A percentile compares a stretch with the other conserved stretches of the same genome.
These are phyloP conservation scores for Rapana venosa DNA, from an alignment of 2,888 invertebrate species.

Conservation along the genomic window DNA sequence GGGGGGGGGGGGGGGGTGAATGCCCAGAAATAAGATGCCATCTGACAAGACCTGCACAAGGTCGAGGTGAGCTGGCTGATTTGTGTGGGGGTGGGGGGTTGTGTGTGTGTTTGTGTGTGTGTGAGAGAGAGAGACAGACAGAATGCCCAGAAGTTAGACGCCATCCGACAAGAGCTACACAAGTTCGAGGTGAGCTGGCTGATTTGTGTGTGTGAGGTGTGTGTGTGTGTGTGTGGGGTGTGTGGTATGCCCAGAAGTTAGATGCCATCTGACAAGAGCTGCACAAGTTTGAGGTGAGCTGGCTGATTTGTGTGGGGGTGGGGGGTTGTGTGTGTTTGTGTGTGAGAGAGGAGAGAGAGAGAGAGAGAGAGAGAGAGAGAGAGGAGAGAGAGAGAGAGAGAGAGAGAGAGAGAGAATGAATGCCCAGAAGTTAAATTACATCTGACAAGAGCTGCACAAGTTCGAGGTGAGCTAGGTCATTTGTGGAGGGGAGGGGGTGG, in stretches of 20 bases:
- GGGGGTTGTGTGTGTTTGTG: too few relatives aligned
- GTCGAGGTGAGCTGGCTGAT: too few relatives aligned
- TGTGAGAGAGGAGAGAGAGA: not conserved
- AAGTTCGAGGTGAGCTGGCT: constrained; percentile 86
- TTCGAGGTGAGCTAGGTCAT: not conserved
- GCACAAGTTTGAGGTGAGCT: constrained; percentile 67
- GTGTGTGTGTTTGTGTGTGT: too few relatives aligned
- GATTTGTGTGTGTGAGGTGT: too few relatives aligned
- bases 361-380: not conserved
- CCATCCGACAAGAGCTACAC: constrained; percentile 89
- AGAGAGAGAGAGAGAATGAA: not conserved
- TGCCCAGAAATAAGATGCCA: too few relatives aligned
- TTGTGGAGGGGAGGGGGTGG: too few relatives aligned
- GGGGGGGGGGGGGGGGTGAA: too few relatives aligned
- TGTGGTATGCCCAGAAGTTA: constrained; percentile 93
- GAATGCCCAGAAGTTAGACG: constrained; percentile 94
- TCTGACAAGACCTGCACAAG: too few relatives aligned
- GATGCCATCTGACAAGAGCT: constrained; percentile 92
- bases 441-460: not conserved
- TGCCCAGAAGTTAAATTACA: not conserved
- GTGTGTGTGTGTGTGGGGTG: too few relatives aligned
- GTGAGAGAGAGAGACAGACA: too few relatives aligned
- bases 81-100: too few relatives aligned
- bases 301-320: too few relatives aligned
- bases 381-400: not conserved